Conservation (phyloP, 2,113 vertebrate genomes). For the Trogon melanurus region DNA sequence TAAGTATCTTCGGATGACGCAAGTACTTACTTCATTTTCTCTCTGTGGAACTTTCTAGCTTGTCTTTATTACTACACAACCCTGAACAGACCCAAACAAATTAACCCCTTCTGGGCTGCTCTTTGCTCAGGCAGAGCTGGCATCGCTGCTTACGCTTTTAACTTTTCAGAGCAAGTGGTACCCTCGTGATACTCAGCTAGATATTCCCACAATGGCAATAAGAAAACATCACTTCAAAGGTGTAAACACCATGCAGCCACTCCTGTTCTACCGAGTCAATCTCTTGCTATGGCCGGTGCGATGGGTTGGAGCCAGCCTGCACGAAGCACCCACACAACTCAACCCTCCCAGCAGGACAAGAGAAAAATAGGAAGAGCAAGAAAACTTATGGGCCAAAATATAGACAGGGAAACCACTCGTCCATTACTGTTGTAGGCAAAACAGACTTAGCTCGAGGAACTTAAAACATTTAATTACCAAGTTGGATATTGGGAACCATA, state of each 20-base stretch:
- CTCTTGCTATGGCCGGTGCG: neutral
- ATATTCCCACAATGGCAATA: neutral
- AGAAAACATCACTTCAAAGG: neutral
- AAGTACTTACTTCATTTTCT: neutral
- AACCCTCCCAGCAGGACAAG: neutral
- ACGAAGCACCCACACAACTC: neutral
- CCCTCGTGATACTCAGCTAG: fast-evolving
- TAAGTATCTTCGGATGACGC: neutral
- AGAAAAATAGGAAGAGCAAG: neutral
- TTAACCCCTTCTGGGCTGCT: neutral
- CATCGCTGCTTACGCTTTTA: fast-evolving
- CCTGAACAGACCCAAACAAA: neutral
- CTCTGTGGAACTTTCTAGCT: neutral
- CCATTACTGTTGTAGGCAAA: neutral
- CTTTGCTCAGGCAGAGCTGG: neutral
- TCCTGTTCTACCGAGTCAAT: neutral
- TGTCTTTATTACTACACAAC: neutral
- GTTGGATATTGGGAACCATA: neutral
- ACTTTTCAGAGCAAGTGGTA: neutral
- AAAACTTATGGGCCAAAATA: neutral
- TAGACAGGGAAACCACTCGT: neutral
- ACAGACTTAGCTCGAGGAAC: neutral
- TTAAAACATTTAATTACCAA: neutral
- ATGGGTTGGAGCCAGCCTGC: neutral
- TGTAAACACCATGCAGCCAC: neutral